Evolutionary conservation across 1,140 invertebrate genomes (phyloP).

Genomic region (Heliconius nattereri): DNA sequence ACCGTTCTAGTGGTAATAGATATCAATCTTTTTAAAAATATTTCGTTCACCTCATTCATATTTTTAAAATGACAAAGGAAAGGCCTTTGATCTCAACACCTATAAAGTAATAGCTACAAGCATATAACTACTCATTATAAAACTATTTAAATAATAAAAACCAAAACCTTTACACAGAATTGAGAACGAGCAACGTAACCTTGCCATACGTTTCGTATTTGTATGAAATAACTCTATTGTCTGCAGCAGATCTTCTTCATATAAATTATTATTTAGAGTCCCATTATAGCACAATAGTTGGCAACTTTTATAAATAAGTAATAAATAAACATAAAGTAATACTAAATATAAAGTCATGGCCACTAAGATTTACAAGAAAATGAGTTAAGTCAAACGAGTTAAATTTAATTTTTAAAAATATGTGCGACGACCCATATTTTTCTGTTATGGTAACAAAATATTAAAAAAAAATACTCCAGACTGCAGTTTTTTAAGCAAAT

Average conservation of each 20-base stretch:
- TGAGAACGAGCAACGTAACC: conserved; percentile 57
- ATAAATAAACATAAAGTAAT: conserved; percentile 32
- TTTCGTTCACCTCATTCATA: too few relatives aligned
- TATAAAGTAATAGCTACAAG: too few relatives aligned
- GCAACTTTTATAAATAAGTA: conserved; percentile 13
- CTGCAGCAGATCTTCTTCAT: conserved; percentile 57
- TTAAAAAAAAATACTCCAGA: too few relatives aligned
- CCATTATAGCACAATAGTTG: conserved; percentile 66
- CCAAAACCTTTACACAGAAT: conserved; percentile 50
- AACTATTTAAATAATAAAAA: background rate
- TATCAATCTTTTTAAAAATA: too few relatives aligned
- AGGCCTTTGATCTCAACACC: too few relatives aligned
- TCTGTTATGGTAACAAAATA: too few relatives aligned
- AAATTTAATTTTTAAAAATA: too few relatives aligned
- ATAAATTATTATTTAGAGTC: conserved; percentile 50
- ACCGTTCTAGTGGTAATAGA: too few relatives aligned
- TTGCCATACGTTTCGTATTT: conserved; percentile 32
- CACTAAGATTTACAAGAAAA: background rate
- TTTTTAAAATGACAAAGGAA: too few relatives aligned
- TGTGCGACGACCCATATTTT: too few relatives aligned
- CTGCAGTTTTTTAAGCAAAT: too few relatives aligned
- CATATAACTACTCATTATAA: background rate
- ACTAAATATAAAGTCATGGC: conserved; percentile 34
- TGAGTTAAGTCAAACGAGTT: background rate
- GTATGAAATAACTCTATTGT: conserved; percentile 38